These are phyloP conservation scores for Rhopalosiphum nymphaeae DNA, from an alignment of 2,888 invertebrate species.

Conservation along the genomic window DNA sequence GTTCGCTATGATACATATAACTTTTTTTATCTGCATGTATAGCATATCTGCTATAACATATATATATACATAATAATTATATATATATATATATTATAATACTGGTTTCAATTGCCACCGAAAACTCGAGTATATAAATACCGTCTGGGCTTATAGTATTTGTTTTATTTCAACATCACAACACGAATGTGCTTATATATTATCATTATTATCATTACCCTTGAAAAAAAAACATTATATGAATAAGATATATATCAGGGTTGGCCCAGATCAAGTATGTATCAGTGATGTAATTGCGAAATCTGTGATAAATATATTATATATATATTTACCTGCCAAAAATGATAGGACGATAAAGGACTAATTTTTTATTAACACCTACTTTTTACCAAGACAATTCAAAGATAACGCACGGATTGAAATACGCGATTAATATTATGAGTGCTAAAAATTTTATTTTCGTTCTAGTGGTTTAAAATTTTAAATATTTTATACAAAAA, in stretches of 20 bases:
- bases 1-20: neutral
- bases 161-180: neutral
- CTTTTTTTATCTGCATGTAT: neutral
- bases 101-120: conserved; percentile 39
- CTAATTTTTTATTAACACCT: neutral
- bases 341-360: neutral
- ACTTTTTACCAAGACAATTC: neutral
- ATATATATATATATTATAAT: neutral
- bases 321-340: neutral
- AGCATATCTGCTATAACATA: neutral
- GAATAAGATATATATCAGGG: neutral
- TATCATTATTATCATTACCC: neutral
- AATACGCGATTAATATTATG: too few species aligned
- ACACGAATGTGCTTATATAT: neutral
- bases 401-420: neutral
- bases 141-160: neutral
- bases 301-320: neutral
- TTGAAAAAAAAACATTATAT: neutral
- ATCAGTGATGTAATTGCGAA: neutral
- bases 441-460: too few species aligned
- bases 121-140: conserved; percentile 34
- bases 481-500: too few species aligned
- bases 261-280: neutral
- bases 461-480: too few species aligned
- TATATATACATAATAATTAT: neutral